These are phyloP conservation scores for Coleophora deauratella DNA, from an alignment of 2,888 invertebrate species.

Conservation along the genomic window DNA sequence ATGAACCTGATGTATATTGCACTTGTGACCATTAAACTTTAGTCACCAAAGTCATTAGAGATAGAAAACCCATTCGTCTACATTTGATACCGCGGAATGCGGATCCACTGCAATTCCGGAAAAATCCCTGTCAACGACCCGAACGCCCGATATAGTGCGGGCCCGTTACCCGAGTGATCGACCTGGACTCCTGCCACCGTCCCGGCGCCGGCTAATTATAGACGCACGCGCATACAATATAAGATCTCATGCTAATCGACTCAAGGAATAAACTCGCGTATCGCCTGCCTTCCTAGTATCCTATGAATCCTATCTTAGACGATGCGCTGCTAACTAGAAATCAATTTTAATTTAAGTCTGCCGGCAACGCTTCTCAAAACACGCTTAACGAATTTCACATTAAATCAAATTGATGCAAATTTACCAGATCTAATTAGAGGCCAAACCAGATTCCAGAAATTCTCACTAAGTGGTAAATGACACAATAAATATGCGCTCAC, in stretches of 20 bases:
- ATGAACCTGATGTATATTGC: no score
- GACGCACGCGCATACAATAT: constrained; percentile 40
- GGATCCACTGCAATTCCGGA: constrained; percentile 42
- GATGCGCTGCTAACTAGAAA: background rate
- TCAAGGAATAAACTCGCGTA: constrained; percentile 36
- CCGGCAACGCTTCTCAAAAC: background rate
- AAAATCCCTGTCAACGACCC: constrained; percentile 65
- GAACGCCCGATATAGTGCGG: constrained; percentile 55
- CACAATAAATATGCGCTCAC: no score
- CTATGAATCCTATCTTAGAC: no score
- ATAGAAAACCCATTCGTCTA: no score
- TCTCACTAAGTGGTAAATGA: no score
- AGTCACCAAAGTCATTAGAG: no score
- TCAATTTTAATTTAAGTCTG: constrained; percentile 1
- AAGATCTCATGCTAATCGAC: constrained; percentile 43
- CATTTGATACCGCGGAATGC: constrained; percentile 26
- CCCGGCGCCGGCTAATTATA: constrained; percentile 62
- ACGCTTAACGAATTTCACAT: no score
- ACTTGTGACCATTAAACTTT: no score
- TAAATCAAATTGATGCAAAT: no score
- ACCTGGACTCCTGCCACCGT: constrained; percentile 66
- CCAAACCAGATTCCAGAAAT: no score
- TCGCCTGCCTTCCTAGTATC: no score
- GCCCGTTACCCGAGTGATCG: constrained; percentile 69
- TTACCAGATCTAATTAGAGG: no score